Evolutionary conservation across 2,797 vertebrate species (phyloP), one percentile per base, ranked within the genome.

Genomic region (Macrochelys suwanniensis): DNA sequence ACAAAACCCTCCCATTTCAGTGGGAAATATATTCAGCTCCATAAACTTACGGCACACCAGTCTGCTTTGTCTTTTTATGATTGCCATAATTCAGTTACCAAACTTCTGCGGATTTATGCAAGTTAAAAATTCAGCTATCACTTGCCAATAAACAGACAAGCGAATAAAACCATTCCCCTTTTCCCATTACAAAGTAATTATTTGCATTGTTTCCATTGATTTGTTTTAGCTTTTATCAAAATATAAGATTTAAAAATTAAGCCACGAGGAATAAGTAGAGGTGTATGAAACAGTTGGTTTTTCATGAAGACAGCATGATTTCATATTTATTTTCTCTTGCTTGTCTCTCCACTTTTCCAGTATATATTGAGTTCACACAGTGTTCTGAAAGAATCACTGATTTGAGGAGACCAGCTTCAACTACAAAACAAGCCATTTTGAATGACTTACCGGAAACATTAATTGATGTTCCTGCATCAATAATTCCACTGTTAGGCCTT

Each of bases 401-500:
- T 50, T 57, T 83, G 3, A 80, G 86, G 26, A 59, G 91, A 53
- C 15, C 59, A 37, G 83, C 84, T 7, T 33, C 25, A 56, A 77
- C 84, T 61, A 61, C 51, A 45, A 82, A 77, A 78, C 2, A 15
- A 82, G 80, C 59, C 71, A n/a, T 26, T 17, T 59, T 33, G 54
- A 57, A 56, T 42, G 33, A 96, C 98, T 98, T 98, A 99, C 99
- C 99, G 92, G 99, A 99, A 77, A 99, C 99, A 95, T 99, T 99
- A 98, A 99, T 96, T 90, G 99, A 99, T 97, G 98, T 98, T 91
- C 99, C 99, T 19, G 99, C 97, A 53, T 99, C 99, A 7, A 99
- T 99, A 98, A 99, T 97, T 95, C 99, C 99, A 81, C 99, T 99
- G 99, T 99, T 99, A 57, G 99, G 99, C 96, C 99, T 98, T 96